phyloP scores from a whole-genome alignment of 2,888 invertebrate genomes.

The Pecten maximus region DNA sequence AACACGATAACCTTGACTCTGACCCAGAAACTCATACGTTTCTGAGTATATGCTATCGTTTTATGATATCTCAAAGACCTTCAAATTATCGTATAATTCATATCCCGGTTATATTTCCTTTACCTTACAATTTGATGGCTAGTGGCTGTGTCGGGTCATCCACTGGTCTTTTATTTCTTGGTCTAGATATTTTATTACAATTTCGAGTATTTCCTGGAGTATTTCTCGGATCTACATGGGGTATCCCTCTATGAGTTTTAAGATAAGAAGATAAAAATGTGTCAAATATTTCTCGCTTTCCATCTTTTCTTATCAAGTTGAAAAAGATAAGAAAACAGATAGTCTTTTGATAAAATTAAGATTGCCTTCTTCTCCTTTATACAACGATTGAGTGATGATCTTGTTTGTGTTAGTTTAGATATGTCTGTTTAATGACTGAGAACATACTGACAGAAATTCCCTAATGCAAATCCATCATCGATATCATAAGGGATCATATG shows the following conservation, averaged over 20 bases:
- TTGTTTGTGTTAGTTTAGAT: background rate
- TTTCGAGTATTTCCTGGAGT: background rate
- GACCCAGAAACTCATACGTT: background rate
- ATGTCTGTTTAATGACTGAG: background rate
- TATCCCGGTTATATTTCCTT: background rate
- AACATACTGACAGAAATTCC: too few species aligned
- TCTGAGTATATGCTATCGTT: background rate
- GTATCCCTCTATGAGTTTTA: background rate
- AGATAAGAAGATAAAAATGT: background rate
- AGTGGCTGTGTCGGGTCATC: background rate
- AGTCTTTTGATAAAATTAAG: background rate
- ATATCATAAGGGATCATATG: too few species aligned
- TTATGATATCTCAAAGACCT: constrained; percentile 25
- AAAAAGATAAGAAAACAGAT: background rate
- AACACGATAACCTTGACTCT: background rate
- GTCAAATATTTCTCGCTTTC: background rate
- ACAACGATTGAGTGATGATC: background rate
- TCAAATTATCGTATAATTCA: constrained; percentile 6
- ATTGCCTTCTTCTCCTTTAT: background rate
- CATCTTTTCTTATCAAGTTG: background rate
- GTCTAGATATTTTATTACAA: background rate
- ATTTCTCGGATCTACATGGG: background rate
- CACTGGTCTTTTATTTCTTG: background rate
- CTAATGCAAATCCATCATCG: too few species aligned
- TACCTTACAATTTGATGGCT: background rate